Percentiles rank a stretch among this genome's conserved stretches.
phyloP scores from a whole-genome alignment of 1,140 invertebrate genomes.

The Drosophila arawakana region DNA sequence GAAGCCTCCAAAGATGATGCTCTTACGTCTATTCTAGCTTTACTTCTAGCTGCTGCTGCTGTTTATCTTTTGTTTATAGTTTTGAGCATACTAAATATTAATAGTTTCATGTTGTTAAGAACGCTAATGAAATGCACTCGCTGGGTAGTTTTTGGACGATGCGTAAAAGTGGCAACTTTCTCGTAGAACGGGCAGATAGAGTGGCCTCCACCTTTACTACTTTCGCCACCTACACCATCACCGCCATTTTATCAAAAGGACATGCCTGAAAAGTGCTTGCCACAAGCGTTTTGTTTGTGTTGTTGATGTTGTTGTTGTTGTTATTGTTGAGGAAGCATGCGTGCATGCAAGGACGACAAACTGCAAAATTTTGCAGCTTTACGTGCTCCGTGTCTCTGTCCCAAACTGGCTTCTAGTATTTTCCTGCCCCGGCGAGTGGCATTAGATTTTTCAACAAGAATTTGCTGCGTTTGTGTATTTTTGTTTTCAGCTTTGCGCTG shows the following conservation, averaged over 20 bases:
- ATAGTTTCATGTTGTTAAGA: conserved; percentile 78
- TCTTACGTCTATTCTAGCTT: background rate
- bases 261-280: conserved; percentile 70
- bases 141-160: conserved; percentile 17
- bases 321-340: conserved; percentile 61
- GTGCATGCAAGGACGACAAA: conserved; percentile 76
- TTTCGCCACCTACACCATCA: background rate
- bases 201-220: conserved; percentile 39
- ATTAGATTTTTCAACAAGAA: conserved; percentile 78
- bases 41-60: conserved; percentile 3
- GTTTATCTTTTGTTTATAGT: conserved; percentile 72
- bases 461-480: conserved; percentile 73
- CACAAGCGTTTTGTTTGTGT: conserved; percentile 58
- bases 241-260: conserved; percentile 31
- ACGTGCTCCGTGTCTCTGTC: conserved; percentile 48
- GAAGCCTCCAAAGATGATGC: conserved; percentile 15
- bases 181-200: conserved; percentile 44
- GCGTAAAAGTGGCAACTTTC: conserved; percentile 44
- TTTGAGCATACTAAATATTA: conserved; percentile 65
- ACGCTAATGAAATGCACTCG: conserved; percentile 75
- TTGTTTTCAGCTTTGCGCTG: conserved; percentile 39
- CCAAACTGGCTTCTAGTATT: conserved; percentile 2
- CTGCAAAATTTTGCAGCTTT: conserved; percentile 66
- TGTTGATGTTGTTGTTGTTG: conserved; percentile 15
- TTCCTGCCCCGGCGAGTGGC: conserved; percentile 51